Percentiles rank a stretch among this genome's conserved stretches.
Evolutionary conservation across 2,113 vertebrate species (phyloP).

Genomic region (Neotoma lepida): DNA sequence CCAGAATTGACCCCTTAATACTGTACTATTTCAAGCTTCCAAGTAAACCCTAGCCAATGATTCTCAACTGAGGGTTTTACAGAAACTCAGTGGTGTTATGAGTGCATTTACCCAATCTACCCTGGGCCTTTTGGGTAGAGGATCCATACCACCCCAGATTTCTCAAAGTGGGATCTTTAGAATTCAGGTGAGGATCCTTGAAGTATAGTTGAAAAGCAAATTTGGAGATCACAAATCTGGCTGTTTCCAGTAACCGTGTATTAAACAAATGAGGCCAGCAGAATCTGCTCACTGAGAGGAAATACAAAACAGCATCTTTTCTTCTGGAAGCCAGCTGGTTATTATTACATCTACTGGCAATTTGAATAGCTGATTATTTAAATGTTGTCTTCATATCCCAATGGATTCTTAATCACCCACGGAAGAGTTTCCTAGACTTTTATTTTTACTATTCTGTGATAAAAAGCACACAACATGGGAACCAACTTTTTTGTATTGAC

Average conservation of each 20-base stretch:
- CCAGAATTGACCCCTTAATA: background rate
- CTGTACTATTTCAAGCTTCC: background rate
- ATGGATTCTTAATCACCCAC: background rate
- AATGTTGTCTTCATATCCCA: background rate
- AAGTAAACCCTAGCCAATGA: background rate
- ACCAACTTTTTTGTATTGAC: background rate
- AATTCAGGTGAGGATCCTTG: background rate
- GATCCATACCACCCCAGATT: background rate
- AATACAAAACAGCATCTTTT: background rate
- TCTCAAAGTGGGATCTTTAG: background rate
- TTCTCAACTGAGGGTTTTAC: background rate
- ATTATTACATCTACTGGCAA: background rate
- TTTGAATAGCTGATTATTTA: slow-evolving; percentile 9
- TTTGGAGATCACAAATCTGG: background rate
- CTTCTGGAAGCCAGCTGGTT: background rate
- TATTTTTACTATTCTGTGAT: background rate
- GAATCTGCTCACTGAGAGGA: background rate
- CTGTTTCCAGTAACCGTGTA: background rate
- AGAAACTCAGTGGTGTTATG: background rate
- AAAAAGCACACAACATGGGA: background rate
- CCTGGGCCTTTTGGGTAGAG: background rate
- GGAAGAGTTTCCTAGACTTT: background rate
- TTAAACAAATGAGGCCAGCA: background rate
- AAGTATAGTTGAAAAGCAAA: background rate
- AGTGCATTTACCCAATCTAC: background rate